Conservation (phyloP, 2,113 vertebrate genomes). For the Larimichthys crocea region DNA sequence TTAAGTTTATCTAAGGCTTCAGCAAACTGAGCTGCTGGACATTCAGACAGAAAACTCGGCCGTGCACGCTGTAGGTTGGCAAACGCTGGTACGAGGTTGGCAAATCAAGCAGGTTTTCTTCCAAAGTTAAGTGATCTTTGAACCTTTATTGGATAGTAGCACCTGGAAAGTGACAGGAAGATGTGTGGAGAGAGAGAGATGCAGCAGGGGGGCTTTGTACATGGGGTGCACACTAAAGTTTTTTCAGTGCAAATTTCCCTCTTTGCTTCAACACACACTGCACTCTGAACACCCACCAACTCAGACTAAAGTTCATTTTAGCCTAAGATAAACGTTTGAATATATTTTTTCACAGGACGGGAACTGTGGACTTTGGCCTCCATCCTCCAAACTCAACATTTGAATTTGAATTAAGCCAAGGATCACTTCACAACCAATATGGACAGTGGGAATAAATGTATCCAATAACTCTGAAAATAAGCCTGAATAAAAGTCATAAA, state of each 20-base stretch:
- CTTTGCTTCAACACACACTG: background rate
- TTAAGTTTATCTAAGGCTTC: slow-evolving; percentile 2
- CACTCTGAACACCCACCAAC: background rate
- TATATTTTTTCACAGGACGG: background rate
- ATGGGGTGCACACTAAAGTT: no score
- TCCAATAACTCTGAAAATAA: no score
- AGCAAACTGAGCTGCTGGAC: background rate
- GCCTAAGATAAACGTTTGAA: background rate
- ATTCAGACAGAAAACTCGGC: background rate
- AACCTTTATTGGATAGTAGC: no score
- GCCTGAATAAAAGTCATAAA: background rate
- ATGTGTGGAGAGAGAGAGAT: no score
- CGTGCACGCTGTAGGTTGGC: background rate
- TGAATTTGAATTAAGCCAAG: background rate
- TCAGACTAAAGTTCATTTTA: background rate
- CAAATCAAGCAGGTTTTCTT: background rate
- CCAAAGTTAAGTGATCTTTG: background rate
- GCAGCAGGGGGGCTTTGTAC: no score
- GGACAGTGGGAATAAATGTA: background rate
- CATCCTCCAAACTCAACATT: background rate
- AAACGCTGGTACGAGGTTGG: background rate
- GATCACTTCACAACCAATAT: background rate
- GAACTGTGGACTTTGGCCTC: no score
- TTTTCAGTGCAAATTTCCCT: background rate
- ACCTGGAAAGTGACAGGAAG: no score